Evolutionary conservation across 2,797 vertebrate genomes (phyloP), one percentile per base, ranked within the genome.

Genomic region (Notoglanidium macrostoma): DNA sequence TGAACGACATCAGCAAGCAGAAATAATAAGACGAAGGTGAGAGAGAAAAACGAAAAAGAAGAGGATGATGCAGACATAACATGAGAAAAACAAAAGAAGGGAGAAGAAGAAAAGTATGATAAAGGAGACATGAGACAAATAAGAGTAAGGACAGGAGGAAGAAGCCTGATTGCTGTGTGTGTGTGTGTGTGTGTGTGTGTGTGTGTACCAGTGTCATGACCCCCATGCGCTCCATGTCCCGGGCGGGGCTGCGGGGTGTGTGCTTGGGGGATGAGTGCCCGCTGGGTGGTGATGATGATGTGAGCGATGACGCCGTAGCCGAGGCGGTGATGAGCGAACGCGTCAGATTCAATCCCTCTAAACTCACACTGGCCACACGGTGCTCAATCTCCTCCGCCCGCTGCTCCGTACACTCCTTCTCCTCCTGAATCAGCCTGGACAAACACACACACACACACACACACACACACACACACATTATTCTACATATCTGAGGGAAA

Each of bases 361-460:
- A 95, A 92, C 98, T 99, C 86, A 99, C 98, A 0, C 98, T 99
- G 83, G 98, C 98, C 86, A 99, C 98, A 46, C 98, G 96, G 80
- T 98, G 98, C 92, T 99, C 98, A 32, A 99, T 99, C 95, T 99
- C 98, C 93, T 99, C 98, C 0, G 98, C 98, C 85, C 98, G 96
- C 80, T 99, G 89, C 94, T 99, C 98, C 8, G 98, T 99, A 0
- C 98, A 99, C 94, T 99, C 98, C 92, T 99, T 99, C 95, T 99
- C 98, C 94, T 99, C 98, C 91, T 99, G 98, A 88, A 99, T 99
- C 92, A 99, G 95, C 91, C 98, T 99, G 90, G n/a, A 89, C 74
- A 74, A 46, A 70, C 26, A 83, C 46, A 70, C 29, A 83, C 11
- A 82, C 59, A 76, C 54, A 85, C 59, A 83, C 65, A 40, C 35